Evolutionary conservation across 2,113 vertebrate genomes (phyloP).

Genomic region (Silurus glanis): DNA sequence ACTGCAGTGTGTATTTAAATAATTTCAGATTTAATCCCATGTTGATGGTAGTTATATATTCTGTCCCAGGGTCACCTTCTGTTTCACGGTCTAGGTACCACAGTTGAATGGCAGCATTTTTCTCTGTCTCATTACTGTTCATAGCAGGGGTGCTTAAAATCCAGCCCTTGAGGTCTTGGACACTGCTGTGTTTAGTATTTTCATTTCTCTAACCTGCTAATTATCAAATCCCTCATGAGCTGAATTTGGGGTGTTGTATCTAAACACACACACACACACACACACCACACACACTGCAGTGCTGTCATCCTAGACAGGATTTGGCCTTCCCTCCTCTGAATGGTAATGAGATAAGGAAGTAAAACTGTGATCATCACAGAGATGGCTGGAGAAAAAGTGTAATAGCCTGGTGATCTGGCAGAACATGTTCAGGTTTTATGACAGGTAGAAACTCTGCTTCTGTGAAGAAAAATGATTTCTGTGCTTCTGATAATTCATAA

Average conservation of each 20-base stretch:
- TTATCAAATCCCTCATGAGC: constrained; percentile 9
- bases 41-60: background rate
- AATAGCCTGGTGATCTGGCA: background rate
- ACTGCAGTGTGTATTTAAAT: background rate
- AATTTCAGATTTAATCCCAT: background rate
- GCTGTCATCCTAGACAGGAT: background rate
- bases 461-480: background rate
- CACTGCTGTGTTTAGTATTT: background rate
- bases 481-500: background rate
- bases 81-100: background rate
- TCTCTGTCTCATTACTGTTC: constrained; percentile 4
- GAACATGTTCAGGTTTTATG: background rate
- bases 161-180: background rate
- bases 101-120: constrained; percentile 8
- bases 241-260: background rate
- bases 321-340: background rate
- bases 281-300: background rate
- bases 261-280: background rate
- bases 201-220: constrained; percentile 14
- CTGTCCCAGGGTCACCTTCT: background rate
- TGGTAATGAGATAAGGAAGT: constrained; percentile 9
- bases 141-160: background rate
- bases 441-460: background rate
- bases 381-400: background rate
- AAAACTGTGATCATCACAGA: background rate